A percentile compares a stretch with the other conserved stretches of the same genome.
These are phyloP conservation scores for Dendrocincla fuliginosa DNA, from an alignment of 2,797 vertebrate species.

Conservation along the genomic window DNA sequence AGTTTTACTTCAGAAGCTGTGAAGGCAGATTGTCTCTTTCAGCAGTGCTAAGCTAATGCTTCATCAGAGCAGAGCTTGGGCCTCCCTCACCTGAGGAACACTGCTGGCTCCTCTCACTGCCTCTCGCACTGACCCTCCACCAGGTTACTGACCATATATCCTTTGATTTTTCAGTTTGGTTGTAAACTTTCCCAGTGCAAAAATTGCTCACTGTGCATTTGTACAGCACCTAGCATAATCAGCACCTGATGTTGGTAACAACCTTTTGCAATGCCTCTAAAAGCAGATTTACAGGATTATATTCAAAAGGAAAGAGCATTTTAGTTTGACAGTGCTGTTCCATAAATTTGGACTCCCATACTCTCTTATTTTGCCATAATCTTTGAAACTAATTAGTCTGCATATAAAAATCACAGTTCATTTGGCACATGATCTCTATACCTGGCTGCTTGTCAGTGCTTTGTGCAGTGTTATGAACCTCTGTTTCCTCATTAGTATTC, in stretches of 20 bases:
- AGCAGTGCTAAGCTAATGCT: background rate
- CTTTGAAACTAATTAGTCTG: background rate
- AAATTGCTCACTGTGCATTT: background rate
- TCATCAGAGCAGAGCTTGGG: background rate
- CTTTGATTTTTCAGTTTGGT: background rate
- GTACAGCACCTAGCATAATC: background rate
- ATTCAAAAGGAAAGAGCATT: background rate
- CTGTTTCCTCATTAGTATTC: slow-evolving; percentile 17
- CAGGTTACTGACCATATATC: fast-evolving
- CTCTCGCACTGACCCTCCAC: background rate
- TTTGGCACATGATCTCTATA: slow-evolving; percentile 17
- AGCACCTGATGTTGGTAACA: background rate
- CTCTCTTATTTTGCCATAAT: background rate
- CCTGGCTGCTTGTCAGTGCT: background rate
- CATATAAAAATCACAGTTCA: background rate
- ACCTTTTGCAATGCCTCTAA: background rate
- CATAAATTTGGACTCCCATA: background rate
- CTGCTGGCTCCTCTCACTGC: background rate
- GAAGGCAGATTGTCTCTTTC: background rate
- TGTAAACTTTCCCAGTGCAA: background rate
- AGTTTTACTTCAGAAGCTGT: background rate
- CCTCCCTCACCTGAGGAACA: background rate
- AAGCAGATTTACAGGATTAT: background rate
- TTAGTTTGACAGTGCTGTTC: background rate
- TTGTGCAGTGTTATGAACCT: background rate